These are phyloP conservation scores for Dorcus hopei DNA, from an alignment of 2,888 invertebrate species.

Conservation along the genomic window DNA sequence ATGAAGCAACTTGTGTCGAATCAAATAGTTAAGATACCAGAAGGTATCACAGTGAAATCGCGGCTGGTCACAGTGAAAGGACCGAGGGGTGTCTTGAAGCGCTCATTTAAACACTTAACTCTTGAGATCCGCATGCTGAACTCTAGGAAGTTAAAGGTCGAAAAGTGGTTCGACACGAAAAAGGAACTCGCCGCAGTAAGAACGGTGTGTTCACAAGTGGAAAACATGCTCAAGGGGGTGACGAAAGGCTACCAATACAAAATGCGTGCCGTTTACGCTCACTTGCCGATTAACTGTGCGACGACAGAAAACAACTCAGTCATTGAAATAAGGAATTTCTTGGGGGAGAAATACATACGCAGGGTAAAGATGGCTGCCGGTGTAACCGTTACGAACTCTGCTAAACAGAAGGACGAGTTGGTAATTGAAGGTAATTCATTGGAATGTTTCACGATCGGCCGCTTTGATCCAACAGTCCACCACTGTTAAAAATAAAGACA, in stretches of 20 bases:
- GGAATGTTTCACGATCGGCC: slow-evolving; percentile 97
- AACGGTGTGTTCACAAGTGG: slow-evolving; percentile 98
- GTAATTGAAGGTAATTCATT: slow-evolving; percentile 90
- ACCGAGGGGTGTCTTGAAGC: slow-evolving; percentile 83
- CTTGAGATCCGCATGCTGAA: slow-evolving; percentile 90
- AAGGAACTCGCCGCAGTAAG: slow-evolving; percentile 97
- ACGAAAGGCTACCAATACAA: slow-evolving; percentile 96
- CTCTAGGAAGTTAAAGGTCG: slow-evolving; percentile 74
- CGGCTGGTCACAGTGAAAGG: slow-evolving; percentile 92
- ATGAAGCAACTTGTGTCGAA: slow-evolving; percentile 95
- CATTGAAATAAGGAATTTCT: slow-evolving; percentile 97
- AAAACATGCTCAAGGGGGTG: slow-evolving; percentile 97
- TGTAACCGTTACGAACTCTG: slow-evolving; percentile 88
- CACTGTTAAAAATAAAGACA: slow-evolving; percentile 99
- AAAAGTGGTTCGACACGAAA: slow-evolving; percentile 98
- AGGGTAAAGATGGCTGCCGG: slow-evolving; percentile 94
- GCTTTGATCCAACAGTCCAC: slow-evolving; percentile 99
- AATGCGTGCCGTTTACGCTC: slow-evolving; percentile 99
- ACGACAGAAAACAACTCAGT: slow-evolving; percentile 83
- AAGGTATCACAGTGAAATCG: slow-evolving; percentile 84
- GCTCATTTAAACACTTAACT: slow-evolving; percentile 94
- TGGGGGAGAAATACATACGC: slow-evolving; percentile 97
- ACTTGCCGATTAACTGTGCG: slow-evolving; percentile 99
- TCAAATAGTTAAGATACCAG: slow-evolving; percentile 93
- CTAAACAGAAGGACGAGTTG: slow-evolving; percentile 96